A percentile compares a stretch with the other conserved stretches of the same genome.
Evolutionary conservation across 2,888 invertebrate species (phyloP).

Genomic region (Hypomecis punctinalis): DNA sequence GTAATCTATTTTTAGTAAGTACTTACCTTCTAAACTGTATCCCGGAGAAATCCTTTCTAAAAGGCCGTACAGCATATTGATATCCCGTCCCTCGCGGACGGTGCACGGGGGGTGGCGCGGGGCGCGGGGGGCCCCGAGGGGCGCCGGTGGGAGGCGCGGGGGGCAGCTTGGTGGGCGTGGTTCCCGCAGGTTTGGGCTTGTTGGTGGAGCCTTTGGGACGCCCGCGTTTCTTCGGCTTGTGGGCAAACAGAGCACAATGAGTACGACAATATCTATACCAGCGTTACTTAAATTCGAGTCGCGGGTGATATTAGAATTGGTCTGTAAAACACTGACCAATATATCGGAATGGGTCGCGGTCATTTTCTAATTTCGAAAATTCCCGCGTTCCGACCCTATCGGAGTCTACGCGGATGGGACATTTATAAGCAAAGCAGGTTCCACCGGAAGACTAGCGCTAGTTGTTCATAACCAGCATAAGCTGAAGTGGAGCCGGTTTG

Average conservation of each 20-base stretch:
- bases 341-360: too few relatives aligned
- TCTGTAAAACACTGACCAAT: too few relatives aligned
- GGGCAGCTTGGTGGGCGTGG: conserved; percentile 39
- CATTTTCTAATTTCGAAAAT: too few relatives aligned
- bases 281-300: too few relatives aligned
- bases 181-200: conserved; percentile 70
- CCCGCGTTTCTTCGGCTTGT: conserved; percentile 80
- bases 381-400: too few relatives aligned
- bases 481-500: too few relatives aligned
- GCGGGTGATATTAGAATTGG: too few relatives aligned
- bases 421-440: too few relatives aligned
- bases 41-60: conserved; percentile 81
- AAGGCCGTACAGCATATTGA: conserved; percentile 77
- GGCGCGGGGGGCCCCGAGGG: conserved; percentile 45
- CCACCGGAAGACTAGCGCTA: too few relatives aligned
- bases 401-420: too few relatives aligned
- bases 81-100: conserved; percentile 72
- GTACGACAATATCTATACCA: background rate
- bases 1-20: background rate
- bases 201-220: conserved; percentile 82
- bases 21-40: conserved; percentile 79
- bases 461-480: too few relatives aligned
- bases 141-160: conserved; percentile 36
- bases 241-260: conserved; percentile 25
- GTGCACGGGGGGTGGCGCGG: conserved; percentile 50